Evolutionary conservation across 2,888 invertebrate species (phyloP).

Genomic region (Polia nebulosa): DNA sequence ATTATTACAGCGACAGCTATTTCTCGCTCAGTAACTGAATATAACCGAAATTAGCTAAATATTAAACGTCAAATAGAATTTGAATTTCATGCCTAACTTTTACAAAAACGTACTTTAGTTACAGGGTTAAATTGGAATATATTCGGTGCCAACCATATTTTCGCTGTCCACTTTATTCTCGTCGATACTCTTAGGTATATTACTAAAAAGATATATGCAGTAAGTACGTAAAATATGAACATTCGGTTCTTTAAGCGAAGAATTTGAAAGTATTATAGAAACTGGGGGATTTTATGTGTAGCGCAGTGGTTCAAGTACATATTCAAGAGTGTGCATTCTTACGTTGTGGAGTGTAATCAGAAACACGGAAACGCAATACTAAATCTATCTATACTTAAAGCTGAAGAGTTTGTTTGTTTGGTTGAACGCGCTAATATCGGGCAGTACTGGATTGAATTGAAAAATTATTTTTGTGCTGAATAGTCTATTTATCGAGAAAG

Average conservation of each 20-base stretch:
- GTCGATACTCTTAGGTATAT: not conserved
- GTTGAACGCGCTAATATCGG: no score
- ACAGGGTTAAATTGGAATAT: conserved; percentile 20
- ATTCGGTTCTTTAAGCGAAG: conserved; percentile 1
- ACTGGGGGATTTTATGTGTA: no score
- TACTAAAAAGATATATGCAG: conserved; percentile 14
- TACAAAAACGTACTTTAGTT: conserved; percentile 15
- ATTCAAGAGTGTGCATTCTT: no score
- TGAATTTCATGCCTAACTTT: conserved; percentile 23
- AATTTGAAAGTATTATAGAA: conserved; percentile 13
- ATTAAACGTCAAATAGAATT: conserved; percentile 37
- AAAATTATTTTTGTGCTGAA: no score
- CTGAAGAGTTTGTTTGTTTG: no score
- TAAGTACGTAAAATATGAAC: conserved; percentile 15
- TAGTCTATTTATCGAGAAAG: no score
- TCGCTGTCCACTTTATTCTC: conserved; percentile 26
- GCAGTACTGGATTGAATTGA: no score
- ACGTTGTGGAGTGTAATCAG: no score
- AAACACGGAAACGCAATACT: no score
- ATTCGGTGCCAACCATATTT: conserved; percentile 16
- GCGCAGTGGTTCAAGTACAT: no score
- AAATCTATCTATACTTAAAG: no score
- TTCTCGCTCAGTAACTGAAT: conserved; percentile 30
- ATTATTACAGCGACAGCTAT: conserved; percentile 41
- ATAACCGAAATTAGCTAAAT: conserved; percentile 22